Conservation (phyloP, 1,140 invertebrate genomes). For the Drosophila bocki region DNA sequence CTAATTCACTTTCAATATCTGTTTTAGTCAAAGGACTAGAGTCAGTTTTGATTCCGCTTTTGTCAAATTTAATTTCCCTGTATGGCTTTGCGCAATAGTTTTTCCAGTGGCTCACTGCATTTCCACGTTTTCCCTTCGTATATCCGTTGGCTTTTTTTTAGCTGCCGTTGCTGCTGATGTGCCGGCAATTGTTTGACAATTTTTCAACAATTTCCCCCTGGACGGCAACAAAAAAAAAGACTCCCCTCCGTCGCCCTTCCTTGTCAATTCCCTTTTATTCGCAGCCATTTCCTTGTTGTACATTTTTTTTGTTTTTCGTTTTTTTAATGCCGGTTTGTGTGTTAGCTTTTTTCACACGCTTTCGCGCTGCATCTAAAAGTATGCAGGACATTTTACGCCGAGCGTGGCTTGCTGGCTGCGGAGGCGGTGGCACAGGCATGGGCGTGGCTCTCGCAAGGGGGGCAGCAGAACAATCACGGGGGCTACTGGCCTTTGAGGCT, state of each 20-base stretch:
- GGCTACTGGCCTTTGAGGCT: conserved; percentile 65
- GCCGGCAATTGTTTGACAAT: conserved; percentile 79
- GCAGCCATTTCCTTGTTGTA: conserved; percentile 40
- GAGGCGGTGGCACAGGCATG: not conserved
- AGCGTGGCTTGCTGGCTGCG: conserved; percentile 55
- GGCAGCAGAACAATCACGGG: conserved; percentile 59
- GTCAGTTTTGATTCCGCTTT: conserved; percentile 14
- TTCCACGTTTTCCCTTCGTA: conserved; percentile 12
- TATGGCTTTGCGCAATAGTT: conserved; percentile 6
- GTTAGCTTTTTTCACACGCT: conserved; percentile 75
- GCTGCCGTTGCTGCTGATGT: conserved; percentile 33
- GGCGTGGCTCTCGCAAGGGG: not conserved
- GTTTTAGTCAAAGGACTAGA: conserved; percentile 1
- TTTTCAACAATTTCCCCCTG: conserved; percentile 76
- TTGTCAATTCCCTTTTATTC: conserved; percentile 49
- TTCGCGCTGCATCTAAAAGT: conserved; percentile 68
- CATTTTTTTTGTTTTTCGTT: not conserved
- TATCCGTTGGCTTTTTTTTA: conserved; percentile 3
- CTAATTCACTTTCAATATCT: not conserved
- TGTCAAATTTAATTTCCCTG: conserved; percentile 23
- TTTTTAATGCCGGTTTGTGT: conserved; percentile 25
- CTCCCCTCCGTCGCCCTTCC: conserved; percentile 7
- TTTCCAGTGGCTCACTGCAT: conserved; percentile 9
- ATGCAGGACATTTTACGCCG: conserved; percentile 62
- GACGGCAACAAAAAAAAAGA: conserved; percentile 39